Conservation (phyloP, 2,888 invertebrate species). For the Melangyna quadrimaculata region DNA sequence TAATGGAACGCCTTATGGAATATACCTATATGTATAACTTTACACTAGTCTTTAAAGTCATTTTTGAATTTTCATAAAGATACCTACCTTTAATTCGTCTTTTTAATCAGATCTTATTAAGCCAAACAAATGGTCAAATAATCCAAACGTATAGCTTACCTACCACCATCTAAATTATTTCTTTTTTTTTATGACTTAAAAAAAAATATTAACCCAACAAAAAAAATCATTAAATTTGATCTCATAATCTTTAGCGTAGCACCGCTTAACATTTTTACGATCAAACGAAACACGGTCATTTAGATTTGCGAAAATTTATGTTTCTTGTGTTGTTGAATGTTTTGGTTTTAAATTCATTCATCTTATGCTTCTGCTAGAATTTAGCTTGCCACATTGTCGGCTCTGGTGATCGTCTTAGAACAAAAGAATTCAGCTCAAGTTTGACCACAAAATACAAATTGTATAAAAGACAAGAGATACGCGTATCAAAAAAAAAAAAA, state of each 20-base stretch:
- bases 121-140: not conserved
- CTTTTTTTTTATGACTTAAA: not conserved
- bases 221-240: slow-evolving; percentile 16
- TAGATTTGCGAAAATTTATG: slow-evolving; percentile 28
- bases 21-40: too few species aligned
- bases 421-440: slow-evolving; percentile 4
- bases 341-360: not conserved
- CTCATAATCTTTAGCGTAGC: slow-evolving; percentile 12
- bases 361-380: not conserved
- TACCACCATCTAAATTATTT: not conserved
- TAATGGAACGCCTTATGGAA: too few species aligned
- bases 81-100: slow-evolving; percentile 4
- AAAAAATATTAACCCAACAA: not conserved
- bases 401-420: not conserved
- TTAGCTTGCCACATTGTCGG: slow-evolving; percentile 6
- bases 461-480: not conserved
- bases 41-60: too few species aligned
- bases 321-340: slow-evolving; percentile 1
- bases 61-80: too few species aligned
- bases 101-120: slow-evolving; percentile 23
- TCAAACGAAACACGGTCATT: slow-evolving; percentile 23
- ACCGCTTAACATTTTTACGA: slow-evolving; percentile 25
- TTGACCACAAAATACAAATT: slow-evolving; percentile 10
- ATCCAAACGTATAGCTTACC: not conserved
- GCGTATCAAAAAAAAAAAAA: not conserved